Evolutionary conservation across 1,140 invertebrate genomes (phyloP).

Genomic region (Papilio xuthus): DNA sequence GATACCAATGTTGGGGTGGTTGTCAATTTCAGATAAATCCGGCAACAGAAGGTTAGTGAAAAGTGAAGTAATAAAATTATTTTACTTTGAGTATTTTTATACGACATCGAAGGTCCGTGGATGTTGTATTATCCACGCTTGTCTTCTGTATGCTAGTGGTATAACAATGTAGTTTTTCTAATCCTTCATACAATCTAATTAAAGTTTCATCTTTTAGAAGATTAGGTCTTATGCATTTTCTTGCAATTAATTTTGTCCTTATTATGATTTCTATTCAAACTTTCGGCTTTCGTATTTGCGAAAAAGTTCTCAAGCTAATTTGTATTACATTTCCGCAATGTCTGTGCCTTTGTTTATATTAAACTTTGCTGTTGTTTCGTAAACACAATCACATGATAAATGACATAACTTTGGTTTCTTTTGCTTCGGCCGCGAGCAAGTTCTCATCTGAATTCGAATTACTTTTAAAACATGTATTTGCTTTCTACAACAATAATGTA

Average conservation of each 20-base stretch:
- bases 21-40: too few relatives aligned
- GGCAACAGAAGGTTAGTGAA: too few relatives aligned
- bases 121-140: too few relatives aligned
- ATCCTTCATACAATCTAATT: background rate
- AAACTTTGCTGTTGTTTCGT: background rate
- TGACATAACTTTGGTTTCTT: slow-evolving; percentile 19
- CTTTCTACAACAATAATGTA: background rate
- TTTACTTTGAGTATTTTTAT: background rate
- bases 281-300: background rate
- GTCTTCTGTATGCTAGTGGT: too few relatives aligned
- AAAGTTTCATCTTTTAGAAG: too few relatives aligned
- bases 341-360: slow-evolving; percentile 7
- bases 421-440: background rate
- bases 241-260: background rate
- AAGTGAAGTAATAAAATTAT: background rate
- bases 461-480: slow-evolving; percentile 14
- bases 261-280: background rate
- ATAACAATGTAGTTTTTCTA: too few relatives aligned
- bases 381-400: slow-evolving; percentile 19
- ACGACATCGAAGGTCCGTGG: background rate
- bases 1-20: background rate
- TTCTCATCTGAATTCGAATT: slow-evolving; percentile 8
- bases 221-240: too few relatives aligned
- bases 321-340: background rate
- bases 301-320: background rate